Evolutionary conservation across 2,797 vertebrate genomes (phyloP).

Genomic region (Coregonus suidteri): DNA sequence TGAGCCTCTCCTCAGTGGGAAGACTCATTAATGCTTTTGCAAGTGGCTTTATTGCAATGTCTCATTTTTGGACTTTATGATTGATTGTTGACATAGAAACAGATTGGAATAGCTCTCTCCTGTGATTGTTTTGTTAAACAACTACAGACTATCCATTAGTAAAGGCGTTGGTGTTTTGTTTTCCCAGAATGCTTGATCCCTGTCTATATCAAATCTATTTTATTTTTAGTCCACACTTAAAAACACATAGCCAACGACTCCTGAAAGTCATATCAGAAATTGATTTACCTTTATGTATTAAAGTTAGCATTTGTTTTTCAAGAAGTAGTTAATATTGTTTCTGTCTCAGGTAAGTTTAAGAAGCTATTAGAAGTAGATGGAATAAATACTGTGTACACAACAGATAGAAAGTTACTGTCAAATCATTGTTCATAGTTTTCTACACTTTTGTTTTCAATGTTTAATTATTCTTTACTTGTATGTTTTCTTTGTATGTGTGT

Average conservation of each 20-base stretch:
- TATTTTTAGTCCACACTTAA: background rate
- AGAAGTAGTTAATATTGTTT: background rate
- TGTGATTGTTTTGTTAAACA: conserved; percentile 75
- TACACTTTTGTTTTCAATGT: background rate
- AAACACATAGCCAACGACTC: background rate
- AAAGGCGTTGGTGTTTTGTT: conserved; percentile 54
- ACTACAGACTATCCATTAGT: conserved; percentile 63
- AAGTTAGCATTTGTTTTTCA: background rate
- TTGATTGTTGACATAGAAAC: conserved; percentile 70
- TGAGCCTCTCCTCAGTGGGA: conserved; percentile 61
- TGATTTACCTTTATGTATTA: background rate
- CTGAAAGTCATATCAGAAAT: background rate
- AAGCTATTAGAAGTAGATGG: background rate
- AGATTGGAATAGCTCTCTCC: conserved; percentile 71
- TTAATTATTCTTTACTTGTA: background rate
- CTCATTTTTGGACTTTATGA: conserved; percentile 67
- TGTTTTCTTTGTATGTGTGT: background rate
- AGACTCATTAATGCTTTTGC: conserved; percentile 68
- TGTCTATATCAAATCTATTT: conserved; percentile 50
- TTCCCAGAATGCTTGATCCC: conserved; percentile 53
- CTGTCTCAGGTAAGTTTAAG: background rate
- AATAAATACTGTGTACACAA: background rate
- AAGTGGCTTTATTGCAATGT: conserved; percentile 69
- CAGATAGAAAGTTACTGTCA: background rate
- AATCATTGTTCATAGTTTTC: background rate